phyloP scores from a whole-genome alignment of 2,888 invertebrate species.

The Drosophila parthenogenetica region DNA sequence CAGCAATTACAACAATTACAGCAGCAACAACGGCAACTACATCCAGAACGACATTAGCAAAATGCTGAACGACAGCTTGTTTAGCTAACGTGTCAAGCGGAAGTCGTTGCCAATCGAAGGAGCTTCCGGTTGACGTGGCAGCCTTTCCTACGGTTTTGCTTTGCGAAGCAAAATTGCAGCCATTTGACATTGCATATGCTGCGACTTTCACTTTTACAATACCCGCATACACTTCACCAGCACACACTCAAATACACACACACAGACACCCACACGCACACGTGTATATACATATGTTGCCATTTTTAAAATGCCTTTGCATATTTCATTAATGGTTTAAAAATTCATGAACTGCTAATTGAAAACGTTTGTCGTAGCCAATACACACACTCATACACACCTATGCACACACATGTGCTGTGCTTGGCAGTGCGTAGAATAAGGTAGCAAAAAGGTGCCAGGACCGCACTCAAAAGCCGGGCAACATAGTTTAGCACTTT shows the following conservation, averaged over 20 bases:
- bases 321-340: constrained; percentile 79
- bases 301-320: constrained; percentile 73
- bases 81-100: constrained; percentile 82
- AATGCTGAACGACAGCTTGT: constrained; percentile 79
- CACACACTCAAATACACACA: not conserved
- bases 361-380: constrained; percentile 83
- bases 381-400: constrained; percentile 37
- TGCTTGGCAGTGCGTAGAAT: constrained; percentile 58
- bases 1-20: constrained; percentile 16
- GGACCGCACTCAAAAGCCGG: constrained; percentile 77
- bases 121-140: constrained; percentile 79
- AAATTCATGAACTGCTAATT: constrained; percentile 84
- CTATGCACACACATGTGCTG: constrained; percentile 13
- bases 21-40: constrained; percentile 15
- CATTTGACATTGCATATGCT: constrained; percentile 50
- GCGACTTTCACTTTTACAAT: constrained; percentile 68
- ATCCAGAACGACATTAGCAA: constrained; percentile 45
- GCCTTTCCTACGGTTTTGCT: constrained; percentile 42
- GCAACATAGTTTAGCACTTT: constrained; percentile 84
- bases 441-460: constrained; percentile 71
- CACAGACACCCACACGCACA: constrained; percentile 8
- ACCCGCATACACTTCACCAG: constrained; percentile 9
- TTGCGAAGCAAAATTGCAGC: constrained; percentile 28
- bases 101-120: constrained; percentile 85
- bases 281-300: not conserved